Percentiles rank a stretch among this genome's conserved stretches.
phyloP scores from a whole-genome alignment of 2,113 vertebrate genomes.

The Platichthys stellatus region DNA sequence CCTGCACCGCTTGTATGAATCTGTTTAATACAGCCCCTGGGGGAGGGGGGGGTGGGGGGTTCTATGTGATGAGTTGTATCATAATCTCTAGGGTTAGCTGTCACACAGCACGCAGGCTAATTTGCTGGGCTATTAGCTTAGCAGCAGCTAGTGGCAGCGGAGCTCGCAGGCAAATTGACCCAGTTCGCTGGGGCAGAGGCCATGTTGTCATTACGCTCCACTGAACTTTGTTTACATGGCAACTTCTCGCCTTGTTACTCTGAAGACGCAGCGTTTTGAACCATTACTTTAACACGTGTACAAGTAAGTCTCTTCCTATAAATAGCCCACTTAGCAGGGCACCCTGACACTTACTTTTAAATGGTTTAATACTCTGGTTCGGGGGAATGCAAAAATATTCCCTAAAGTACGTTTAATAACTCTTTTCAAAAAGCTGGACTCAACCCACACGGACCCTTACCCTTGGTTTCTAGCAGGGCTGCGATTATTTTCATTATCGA shows the following conservation, averaged over 20 bases:
- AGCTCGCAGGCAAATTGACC: conserved; percentile 67
- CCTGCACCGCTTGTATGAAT: neutral
- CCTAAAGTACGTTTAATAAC: neutral
- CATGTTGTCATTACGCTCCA: conserved; percentile 41
- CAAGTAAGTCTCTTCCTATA: neutral
- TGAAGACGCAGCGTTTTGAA: neutral
- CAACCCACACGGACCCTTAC: neutral
- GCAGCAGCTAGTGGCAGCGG: conserved; percentile 47
- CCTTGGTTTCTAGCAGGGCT: too few species aligned
- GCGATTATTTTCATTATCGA: too few species aligned
- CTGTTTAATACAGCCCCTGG: neutral
- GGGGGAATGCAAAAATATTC: neutral
- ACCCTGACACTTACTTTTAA: neutral
- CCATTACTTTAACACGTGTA: neutral
- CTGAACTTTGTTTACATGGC: conserved; percentile 51
- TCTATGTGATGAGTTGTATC: neutral
- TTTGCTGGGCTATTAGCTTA: conserved; percentile 72
- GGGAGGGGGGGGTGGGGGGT: neutral
- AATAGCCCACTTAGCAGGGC: neutral
- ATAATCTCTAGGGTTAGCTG: conserved; percentile 22
- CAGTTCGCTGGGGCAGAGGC: conserved; percentile 56
- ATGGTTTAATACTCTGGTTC: neutral
- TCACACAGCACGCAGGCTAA: conserved; percentile 60
- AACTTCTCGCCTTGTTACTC: conserved; percentile 16
- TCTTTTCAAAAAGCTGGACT: neutral